These are phyloP conservation scores for Mirounga angustirostris DNA, from an alignment of 2,113 vertebrate genomes.

Conservation along the genomic window DNA sequence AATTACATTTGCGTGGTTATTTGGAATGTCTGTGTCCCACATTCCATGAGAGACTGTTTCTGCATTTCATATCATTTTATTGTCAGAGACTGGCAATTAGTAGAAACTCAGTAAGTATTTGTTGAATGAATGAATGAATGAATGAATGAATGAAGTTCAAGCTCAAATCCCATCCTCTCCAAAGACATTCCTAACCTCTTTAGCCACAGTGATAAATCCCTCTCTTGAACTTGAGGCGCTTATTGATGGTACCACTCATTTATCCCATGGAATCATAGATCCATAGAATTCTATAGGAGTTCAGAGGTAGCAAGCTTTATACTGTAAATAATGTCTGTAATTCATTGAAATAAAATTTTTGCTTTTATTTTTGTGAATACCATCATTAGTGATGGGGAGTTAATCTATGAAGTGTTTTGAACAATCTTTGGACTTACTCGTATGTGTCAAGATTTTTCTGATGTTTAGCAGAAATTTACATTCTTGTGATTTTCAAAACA, in stretches of 20 bases:
- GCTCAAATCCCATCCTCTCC: conserved; percentile 3
- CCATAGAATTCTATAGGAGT: neutral
- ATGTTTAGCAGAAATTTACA: conserved; percentile 13
- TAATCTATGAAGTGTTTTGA: neutral
- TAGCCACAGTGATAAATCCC: neutral
- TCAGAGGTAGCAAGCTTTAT: neutral
- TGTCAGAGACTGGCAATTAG: neutral
- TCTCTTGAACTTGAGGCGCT: neutral
- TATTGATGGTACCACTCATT: neutral
- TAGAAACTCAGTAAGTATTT: conserved; percentile 9
- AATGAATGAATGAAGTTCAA: conserved; percentile 35
- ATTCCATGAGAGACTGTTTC: neutral
- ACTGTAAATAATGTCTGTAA: conserved; percentile 4
- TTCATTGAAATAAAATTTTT: neutral
- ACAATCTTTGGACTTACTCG: neutral
- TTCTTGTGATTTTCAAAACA: conserved; percentile 44
- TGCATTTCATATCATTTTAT: conserved; percentile 19
- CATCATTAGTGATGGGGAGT: neutral
- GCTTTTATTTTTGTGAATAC: conserved; percentile 25
- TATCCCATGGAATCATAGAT: conserved; percentile 1
- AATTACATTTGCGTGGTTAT: conserved; percentile 30
- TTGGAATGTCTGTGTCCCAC: neutral
- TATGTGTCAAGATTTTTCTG: conserved; percentile 24
- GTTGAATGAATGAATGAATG: conserved; percentile 16
- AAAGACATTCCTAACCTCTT: neutral